These are phyloP conservation scores for Ophthalmolycus amberensis DNA, from an alignment of 2,113 vertebrate species.

Conservation along the genomic window DNA sequence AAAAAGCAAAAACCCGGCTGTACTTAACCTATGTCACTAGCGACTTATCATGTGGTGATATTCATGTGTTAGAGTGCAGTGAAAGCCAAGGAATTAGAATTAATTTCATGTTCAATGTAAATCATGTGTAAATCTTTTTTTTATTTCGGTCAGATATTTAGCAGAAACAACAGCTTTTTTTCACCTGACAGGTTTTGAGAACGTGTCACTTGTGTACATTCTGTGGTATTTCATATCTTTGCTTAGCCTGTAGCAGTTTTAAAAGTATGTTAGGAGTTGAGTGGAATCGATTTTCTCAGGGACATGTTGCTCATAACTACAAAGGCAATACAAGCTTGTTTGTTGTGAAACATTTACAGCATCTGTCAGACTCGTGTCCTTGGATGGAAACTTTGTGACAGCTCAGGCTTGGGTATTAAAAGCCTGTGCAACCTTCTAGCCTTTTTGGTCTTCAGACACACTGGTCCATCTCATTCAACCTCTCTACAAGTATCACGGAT, in stretches of 20 bases:
- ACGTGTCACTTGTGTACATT: constrained; percentile 3
- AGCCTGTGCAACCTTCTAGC: not conserved
- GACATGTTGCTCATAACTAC: constrained; percentile 18
- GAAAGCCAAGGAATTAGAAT: not conserved
- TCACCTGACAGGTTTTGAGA: not conserved
- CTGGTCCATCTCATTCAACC: constrained; percentile 5
- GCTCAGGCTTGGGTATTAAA: constrained; percentile 5
- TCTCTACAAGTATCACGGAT: constrained; percentile 1
- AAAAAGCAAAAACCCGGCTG: not conserved
- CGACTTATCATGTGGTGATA: constrained; percentile 11
- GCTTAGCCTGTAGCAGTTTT: constrained; percentile 1
- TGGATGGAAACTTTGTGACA: constrained; percentile 23
- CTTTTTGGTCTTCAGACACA: constrained; percentile 15
- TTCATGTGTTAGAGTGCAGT: not conserved
- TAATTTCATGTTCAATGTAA: not conserved
- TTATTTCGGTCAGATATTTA: not conserved
- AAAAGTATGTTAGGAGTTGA: constrained; percentile 18
- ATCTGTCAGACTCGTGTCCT: constrained; percentile 7
- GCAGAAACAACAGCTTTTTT: not conserved
- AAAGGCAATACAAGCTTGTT: not conserved
- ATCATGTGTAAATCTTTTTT: not conserved
- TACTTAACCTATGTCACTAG: not conserved
- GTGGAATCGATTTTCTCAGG: constrained; percentile 35
- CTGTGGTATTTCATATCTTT: not conserved
- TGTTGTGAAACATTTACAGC: constrained; percentile 31